Base-by-base conservation (phyloP, 2,888 invertebrate species). In the Agonopterix alstromeriana region DNA sequence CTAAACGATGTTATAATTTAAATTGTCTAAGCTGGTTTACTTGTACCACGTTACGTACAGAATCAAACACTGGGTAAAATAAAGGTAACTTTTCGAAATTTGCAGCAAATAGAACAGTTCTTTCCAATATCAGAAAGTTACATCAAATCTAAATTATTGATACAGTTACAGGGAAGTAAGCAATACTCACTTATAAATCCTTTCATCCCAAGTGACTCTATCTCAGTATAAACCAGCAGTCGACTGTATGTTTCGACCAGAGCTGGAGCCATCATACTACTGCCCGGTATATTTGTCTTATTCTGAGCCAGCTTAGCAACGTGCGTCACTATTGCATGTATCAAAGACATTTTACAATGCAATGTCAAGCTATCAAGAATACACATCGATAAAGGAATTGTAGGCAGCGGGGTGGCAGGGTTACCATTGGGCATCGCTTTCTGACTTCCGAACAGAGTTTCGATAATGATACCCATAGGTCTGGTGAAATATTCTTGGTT, bases 181-280 rank as follows among this genome's bases (percentile, higher is more conserved):
- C 45, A 40, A 46, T 52, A 90, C 92, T 90, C 80, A 94, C 97
- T 95, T 60, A 98, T 95, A 76, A 98, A 98, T 47, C 97, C 97
- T 85, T 98, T 98, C 54, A 98, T 98, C 35, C 98, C 98, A 46
- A 98, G 90, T 10, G 97, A 97, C 78, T 98, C 98, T 48, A 98
- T 98, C 89, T 98, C 98, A 8, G 97, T 97, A 70, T 98, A 98
- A 0, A 98, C 97, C 47, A 98, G 82, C 10, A 98, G 85, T 46
- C 98, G 90, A 51, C 97, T 96, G 84, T 98, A 98, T 0, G 98
- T 98, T 83, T 98, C 98, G 0, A 98, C 95, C 1, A 98, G 83
- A 0, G 98, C 98, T 0, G 98, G 98, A 0, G 97, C 94, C 70
- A 96, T 90, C 78, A 86, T 89, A 49, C 76, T 84, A 43, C 80